Evolutionary conservation across 2,797 vertebrate genomes (phyloP).

Genomic region (Rhynchonycteris naso): DNA sequence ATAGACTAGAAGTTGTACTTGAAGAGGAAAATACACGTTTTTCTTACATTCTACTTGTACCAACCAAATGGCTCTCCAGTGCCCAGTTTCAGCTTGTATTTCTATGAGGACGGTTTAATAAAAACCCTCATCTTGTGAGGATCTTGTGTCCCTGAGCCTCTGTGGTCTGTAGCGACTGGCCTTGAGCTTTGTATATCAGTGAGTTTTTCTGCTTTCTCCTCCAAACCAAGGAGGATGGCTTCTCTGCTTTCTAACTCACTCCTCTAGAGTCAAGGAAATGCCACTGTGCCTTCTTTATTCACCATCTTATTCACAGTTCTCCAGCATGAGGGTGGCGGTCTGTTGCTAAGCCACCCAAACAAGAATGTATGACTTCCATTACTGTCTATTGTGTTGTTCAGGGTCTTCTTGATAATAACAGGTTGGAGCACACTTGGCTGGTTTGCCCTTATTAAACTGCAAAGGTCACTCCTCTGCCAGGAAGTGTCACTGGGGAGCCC

Average conservation of each 20-base stretch:
- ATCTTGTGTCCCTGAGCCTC: not conserved
- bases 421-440: not conserved
- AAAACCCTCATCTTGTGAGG: not conserved
- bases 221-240: not conserved
- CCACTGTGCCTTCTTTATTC: not conserved
- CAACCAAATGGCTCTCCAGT: not conserved
- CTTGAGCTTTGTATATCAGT: not conserved
- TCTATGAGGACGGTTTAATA: not conserved
- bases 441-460: slow-evolving; percentile 14
- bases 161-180: not conserved
- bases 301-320: not conserved
- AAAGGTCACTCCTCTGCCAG: slow-evolving; percentile 76
- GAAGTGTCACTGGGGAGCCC: not conserved
- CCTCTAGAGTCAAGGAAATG: not conserved
- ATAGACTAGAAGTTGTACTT: not conserved
- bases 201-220: not conserved
- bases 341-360: not conserved
- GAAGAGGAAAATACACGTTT: not conserved
- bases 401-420: not conserved
- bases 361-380: not conserved
- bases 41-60: not conserved
- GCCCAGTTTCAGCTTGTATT: not conserved
- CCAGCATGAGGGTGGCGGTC: not conserved
- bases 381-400: not conserved
- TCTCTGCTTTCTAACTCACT: not conserved